Evolutionary conservation across 2,113 vertebrate genomes (phyloP).

Genomic region (Leptobrachium ailaonicum): DNA sequence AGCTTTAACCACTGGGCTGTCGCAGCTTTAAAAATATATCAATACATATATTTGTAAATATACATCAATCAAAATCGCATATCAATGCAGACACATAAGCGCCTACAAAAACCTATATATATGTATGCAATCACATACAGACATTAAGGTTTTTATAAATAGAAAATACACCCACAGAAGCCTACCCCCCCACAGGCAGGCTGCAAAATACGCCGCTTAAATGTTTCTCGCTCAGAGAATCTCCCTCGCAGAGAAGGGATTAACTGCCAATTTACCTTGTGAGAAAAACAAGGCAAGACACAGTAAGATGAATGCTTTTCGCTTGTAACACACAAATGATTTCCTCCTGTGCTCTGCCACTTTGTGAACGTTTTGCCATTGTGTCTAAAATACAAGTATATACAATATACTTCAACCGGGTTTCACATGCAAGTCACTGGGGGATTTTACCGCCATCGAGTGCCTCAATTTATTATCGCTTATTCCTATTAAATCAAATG

Average conservation of each 20-base stretch:
- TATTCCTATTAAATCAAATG: constrained; percentile 47
- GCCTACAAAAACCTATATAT: background rate
- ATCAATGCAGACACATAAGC: background rate
- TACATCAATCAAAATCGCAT: background rate
- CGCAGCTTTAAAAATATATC: background rate
- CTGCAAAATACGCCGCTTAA: constrained; percentile 25
- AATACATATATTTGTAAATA: background rate
- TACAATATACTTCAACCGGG: constrained; percentile 45
- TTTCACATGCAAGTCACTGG: constrained; percentile 36
- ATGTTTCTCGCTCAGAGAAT: constrained; percentile 34
- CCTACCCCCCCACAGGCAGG: background rate
- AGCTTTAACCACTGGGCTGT: no score
- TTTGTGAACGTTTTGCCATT: constrained; percentile 43
- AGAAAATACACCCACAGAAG: background rate
- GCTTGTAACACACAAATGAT: constrained; percentile 47
- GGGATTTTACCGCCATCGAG: constrained; percentile 41
- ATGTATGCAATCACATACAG: background rate
- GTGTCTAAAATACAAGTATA: constrained; percentile 40
- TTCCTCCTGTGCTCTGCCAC: constrained; percentile 47
- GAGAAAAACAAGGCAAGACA: constrained; percentile 48
- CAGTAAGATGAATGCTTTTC: constrained; percentile 47
- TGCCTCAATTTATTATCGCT: constrained; percentile 41
- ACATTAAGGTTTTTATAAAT: background rate
- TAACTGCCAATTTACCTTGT: constrained; percentile 49
- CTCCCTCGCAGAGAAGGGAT: constrained; percentile 44